phyloP scores from a whole-genome alignment of 2,797 vertebrate species.

The Hapalemur alaotrensis region DNA sequence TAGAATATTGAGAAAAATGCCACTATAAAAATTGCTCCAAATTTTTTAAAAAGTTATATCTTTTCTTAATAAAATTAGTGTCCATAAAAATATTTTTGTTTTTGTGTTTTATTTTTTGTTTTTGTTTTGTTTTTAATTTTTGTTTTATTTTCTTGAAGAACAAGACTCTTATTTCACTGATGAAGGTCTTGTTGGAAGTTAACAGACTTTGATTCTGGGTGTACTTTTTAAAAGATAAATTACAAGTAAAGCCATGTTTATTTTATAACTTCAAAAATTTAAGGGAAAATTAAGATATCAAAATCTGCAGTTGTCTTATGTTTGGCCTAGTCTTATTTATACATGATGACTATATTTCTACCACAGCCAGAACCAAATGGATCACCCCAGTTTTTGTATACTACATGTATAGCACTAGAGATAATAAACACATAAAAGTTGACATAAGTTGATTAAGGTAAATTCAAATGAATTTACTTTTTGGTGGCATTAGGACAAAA shows the following conservation, averaged over 20 bases:
- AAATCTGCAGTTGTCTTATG: not conserved
- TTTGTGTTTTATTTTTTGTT: not conserved
- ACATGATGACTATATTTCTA: not conserved
- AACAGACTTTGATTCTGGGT: not conserved
- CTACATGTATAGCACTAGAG: not conserved
- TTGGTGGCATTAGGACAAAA: not conserved
- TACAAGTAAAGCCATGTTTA: not conserved
- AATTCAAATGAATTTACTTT: not conserved
- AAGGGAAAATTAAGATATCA: not conserved
- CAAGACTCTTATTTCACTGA: not conserved
- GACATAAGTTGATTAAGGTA: not conserved
- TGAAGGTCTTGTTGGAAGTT: not conserved
- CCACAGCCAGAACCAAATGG: not conserved
- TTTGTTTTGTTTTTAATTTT: not conserved
- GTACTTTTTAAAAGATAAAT: not conserved
- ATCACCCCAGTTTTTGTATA: not conserved
- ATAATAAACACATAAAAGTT: not conserved
- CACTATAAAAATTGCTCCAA: not conserved
- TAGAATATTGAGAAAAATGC: not conserved
- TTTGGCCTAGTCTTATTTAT: not conserved
- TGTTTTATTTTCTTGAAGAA: not conserved
- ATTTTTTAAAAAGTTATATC: not conserved
- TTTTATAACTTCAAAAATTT: not conserved
- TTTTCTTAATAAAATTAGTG: not conserved
- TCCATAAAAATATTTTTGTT: not conserved